These are phyloP conservation scores for Metalampra italica DNA, from an alignment of 2,888 invertebrate genomes.

Conservation along the genomic window DNA sequence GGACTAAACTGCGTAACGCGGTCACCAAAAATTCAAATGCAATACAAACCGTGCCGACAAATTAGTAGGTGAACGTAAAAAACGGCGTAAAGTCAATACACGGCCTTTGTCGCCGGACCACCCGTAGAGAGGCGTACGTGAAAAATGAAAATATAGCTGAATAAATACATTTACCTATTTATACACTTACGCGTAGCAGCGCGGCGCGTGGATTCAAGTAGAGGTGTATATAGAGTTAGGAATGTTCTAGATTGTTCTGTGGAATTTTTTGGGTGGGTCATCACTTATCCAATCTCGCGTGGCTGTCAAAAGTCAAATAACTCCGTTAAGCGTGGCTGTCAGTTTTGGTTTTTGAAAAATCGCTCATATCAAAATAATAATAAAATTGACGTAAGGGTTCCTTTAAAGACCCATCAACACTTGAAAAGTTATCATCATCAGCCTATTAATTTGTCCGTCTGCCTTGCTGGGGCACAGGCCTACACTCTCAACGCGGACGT, in stretches of 20 bases:
- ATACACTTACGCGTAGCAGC: constrained; percentile 27
- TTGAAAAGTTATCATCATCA: no score
- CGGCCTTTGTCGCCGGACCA: not conserved
- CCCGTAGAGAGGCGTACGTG: not conserved
- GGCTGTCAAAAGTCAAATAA: no score
- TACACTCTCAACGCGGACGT: no score
- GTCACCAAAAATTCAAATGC: not conserved
- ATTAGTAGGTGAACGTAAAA: constrained; percentile 1
- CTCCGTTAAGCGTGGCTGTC: no score
- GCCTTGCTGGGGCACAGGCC: no score
- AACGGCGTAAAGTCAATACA: not conserved
- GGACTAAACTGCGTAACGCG: not conserved
- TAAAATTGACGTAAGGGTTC: no score
- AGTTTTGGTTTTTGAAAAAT: no score
- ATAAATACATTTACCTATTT: constrained; percentile 46
- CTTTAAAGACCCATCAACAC: no score
- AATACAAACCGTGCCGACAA: not conserved
- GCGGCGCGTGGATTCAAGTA: constrained; percentile 22
- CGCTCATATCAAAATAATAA: no score
- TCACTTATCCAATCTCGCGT: no score
- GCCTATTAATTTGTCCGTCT: no score
- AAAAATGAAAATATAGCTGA: constrained; percentile 21
- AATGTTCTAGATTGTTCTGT: constrained; percentile 12
- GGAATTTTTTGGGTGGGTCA: no score
- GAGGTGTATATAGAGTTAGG: constrained; percentile 15